A percentile compares a stretch with the other conserved stretches of the same genome.
These are phyloP conservation scores for Drosophila oshimai DNA, from an alignment of 1,140 invertebrate genomes.

Conservation along the genomic window DNA sequence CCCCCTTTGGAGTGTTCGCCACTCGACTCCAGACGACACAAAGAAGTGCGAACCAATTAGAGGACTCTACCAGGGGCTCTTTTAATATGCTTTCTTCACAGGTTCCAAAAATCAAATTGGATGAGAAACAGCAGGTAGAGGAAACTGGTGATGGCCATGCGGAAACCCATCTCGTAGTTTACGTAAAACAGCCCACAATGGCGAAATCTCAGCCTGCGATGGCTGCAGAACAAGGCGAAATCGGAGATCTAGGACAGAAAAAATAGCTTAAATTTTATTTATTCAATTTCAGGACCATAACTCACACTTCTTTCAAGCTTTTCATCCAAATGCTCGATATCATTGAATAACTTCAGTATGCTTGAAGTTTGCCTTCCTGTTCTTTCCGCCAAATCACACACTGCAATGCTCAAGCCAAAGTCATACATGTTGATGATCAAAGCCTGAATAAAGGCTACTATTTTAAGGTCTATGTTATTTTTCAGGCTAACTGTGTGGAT, in stretches of 20 bases:
- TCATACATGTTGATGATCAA: conserved; percentile 34
- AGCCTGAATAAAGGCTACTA: too few species aligned
- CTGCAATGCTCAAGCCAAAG: conserved; percentile 37
- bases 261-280: neutral
- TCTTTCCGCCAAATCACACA: conserved; percentile 29
- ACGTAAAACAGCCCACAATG: conserved; percentile 47
- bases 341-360: conserved; percentile 41
- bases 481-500: conserved; percentile 25
- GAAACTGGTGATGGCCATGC: conserved; percentile 30
- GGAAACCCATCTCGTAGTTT: conserved; percentile 50
- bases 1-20: neutral
- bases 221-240: conserved; percentile 42
- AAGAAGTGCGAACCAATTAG: conserved; percentile 32
- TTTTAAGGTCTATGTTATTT: too few species aligned
- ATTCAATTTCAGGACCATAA: neutral
- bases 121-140: conserved; percentile 52
- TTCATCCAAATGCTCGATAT: neutral
- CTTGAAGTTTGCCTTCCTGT: conserved; percentile 19
- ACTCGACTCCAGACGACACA: conserved; percentile 22
- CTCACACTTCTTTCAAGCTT: conserved; percentile 32
- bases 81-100: conserved; percentile 7
- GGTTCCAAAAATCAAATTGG: conserved; percentile 49
- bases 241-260: conserved; percentile 16
- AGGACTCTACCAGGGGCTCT: neutral
- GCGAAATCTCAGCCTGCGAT: conserved; percentile 16